Base-by-base conservation (phyloP, 2,888 invertebrate species). In the Pteria penguin region DNA sequence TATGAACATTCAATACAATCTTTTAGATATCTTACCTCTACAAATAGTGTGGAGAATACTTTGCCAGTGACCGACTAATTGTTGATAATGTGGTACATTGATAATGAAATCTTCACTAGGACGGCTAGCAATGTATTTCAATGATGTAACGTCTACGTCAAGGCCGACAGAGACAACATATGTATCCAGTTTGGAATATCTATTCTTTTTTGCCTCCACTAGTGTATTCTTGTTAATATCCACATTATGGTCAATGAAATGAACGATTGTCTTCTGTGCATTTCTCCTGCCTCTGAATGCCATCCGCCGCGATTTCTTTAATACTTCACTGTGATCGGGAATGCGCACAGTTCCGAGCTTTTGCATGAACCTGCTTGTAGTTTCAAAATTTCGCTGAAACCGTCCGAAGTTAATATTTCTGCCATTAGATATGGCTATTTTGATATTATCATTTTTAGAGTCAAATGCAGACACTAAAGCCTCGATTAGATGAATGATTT, bases 161-260 rank as follows among this genome's bases (percentile, higher is more conserved):
- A 5, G 4, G n/a, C 69, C 69, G 3, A 60, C 36, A 4, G 58
- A 58, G 22, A 69, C 29, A n/a, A 69, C 60, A 26, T 60, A 69
- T 11, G 69, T 69, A 11, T 69, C 58, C 24, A 69, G 11, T 60
- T 69, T 69, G 1, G 26, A 24, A 36, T 22, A 33, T 36, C 60
- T 58, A 31, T 69, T 69, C 60, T 60, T 58, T 55, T 36, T 69
- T 2, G 69, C 69, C 27, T 69, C 58, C 1, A 27, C 4, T 2
- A 69, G 45, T 0, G 69, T 60, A 18, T 26, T n/a, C 26, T 69
- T 69, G 5, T 54, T 69, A 18, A 69, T 69, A 36, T 69, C 69
- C 8, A 69, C 60, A 69, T 69, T 69, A 24, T 27, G 29, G 29
- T 69, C 69, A n/a, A 60, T 18, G 36, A 69, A 69, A 60, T 60